Evolutionary conservation across 2,888 invertebrate genomes (phyloP), one percentile per base, ranked within the genome.

Genomic region (Heliconius aoede): DNA sequence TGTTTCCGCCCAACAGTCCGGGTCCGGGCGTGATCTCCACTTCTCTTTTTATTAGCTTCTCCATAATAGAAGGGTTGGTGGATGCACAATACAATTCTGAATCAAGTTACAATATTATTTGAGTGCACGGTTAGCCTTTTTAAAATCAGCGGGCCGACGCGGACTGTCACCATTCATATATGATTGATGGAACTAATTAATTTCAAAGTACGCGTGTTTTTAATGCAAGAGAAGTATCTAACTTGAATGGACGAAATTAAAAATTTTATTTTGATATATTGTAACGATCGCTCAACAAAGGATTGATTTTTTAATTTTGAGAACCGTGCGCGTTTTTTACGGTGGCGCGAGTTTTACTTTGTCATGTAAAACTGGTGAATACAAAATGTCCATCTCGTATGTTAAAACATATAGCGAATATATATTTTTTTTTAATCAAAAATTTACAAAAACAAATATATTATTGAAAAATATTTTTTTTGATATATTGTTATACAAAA

Each of bases 181-280:
- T 93, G 94, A 94, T 93, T 91, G 94, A 94, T 94, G 93, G 87
- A 92, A 93, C 94, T 94, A 94, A 94, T 94, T 94, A 94, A 94
- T 94, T 93, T 92, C 85, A 89, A 91, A 85, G 88, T 87, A 85
- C 88, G 86, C 87, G 86, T 87, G 87, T 88, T 78, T 76, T 74
- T 85, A 85, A 87, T 84, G 85, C 81, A 81, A 82, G 86, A 86
- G 86, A 82, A 86, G 87, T 87, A 91, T n/a, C n/a, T n/a, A n/a
- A n/a, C 91, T 93, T 87, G 90, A 92, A 91, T 89, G n/a, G n/a
- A 87, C 80, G 77, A 87, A 90, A 89, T 90, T 86, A 84, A 88
- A 46, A 88, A 90, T 85, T 85, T 82, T 82, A 78, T 61, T 82
- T 82, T 82, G 76, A 80, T 79, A 85, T 78, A 86, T 90, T 90